phyloP scores from a whole-genome alignment of 2,113 vertebrate species.

The Eclectus roratus region DNA sequence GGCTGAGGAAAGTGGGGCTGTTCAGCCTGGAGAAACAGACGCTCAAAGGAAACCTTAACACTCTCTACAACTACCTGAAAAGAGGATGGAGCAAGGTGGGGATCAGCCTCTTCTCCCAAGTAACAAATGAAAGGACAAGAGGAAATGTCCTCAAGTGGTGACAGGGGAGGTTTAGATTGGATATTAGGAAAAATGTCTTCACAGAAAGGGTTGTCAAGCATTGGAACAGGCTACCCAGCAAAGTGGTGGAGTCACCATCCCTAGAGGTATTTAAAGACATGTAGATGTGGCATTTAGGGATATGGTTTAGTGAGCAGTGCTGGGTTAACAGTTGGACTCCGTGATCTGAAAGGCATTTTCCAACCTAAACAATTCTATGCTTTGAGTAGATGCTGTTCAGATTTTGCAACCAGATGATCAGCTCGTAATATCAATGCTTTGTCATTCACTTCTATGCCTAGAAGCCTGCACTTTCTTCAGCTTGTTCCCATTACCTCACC shows the following conservation, averaged over 20 bases:
- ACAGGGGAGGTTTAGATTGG: background rate
- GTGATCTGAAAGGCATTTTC: background rate
- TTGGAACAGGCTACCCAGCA: background rate
- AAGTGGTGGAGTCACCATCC: background rate
- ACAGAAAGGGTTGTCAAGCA: background rate
- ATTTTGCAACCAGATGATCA: background rate
- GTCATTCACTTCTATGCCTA: background rate
- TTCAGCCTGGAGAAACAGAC: background rate
- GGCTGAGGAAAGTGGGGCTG: background rate
- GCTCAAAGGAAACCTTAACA: background rate
- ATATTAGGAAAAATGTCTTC: background rate
- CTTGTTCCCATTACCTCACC: background rate
- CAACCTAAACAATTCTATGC: background rate
- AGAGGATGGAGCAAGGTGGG: background rate
- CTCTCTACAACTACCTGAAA: background rate
- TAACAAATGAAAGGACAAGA: background rate
- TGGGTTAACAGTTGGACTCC: background rate
- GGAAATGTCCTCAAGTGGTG: background rate
- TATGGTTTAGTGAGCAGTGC: background rate
- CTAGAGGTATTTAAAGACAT: background rate
- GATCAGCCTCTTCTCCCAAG: background rate
- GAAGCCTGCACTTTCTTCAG: background rate
- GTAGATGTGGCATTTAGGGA: background rate
- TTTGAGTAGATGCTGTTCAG: background rate
- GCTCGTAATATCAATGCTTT: background rate